Evolutionary conservation across 2,888 invertebrate genomes (phyloP), one percentile per base, ranked within the genome.

Genomic region (Pollenia amentaria): DNA sequence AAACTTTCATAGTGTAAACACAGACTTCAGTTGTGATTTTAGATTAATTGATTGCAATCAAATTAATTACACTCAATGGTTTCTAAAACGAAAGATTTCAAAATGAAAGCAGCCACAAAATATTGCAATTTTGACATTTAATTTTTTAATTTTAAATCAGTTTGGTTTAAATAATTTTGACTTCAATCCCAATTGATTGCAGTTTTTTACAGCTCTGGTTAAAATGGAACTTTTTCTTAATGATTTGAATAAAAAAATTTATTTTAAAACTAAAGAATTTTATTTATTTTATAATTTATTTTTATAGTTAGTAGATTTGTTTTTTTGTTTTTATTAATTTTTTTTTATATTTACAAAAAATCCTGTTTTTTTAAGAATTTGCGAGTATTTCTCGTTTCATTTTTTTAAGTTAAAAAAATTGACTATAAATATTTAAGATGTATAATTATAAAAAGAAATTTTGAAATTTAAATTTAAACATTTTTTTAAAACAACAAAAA

Each of bases 351-450:
- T 44, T 76, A 82, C 82, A 82, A 62, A 42, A 75, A 75, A 29
- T 76, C 44, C 48, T 44, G 29, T 29, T 29, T 29, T 55, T n/a
- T 38, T 38, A 64, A 70, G 64, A 77, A 81, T 72, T 62, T 83
- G 81, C 73, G 80, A 87, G 87, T 87, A 78, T 84, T 40, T 78
- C 75, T 75, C 65, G 65, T 82, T 82, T 78, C 69, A 67, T 14
- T 67, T 14, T 60, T 29, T 73, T 64, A 48, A 69, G 40, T 69
- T 21, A 76, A 80, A 55, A 77, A 86, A 82, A 84, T 87, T 87
- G 84, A 84, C 84, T 87, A 87, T 64, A 76, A 76, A 73, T 65
- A 51, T 72, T 69, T 60, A 42, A 62, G 21, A 70, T 51, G 70
- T 57, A 18, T 77, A 64, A 72, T 72, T 55, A 44, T 18, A 78